Evolutionary conservation across 2,888 invertebrate species (phyloP), one percentile per base, ranked within the genome.

Genomic region (Cryptocephalus moraei): DNA sequence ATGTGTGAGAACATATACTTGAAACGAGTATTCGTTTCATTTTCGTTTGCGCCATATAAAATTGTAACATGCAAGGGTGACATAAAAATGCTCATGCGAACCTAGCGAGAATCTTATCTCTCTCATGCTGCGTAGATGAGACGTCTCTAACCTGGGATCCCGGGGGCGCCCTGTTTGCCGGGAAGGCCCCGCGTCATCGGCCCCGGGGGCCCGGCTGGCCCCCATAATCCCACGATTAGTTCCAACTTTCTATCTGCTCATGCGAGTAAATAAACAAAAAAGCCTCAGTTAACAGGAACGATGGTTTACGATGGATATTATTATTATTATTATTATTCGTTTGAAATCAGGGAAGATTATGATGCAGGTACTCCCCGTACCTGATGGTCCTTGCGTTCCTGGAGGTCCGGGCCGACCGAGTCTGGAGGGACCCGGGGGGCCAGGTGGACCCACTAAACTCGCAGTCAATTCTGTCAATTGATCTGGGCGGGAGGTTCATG

Each of bases 381-480:
- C 86, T 73, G 79, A 75, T 22, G 74, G 70, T 56, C 88, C 88
- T 58, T 81, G 78, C 1, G 75, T 67, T 39, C 90, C 90, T 40
- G 82, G 79, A 55, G 76, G 71, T 12, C 90, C 90, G 13, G 80
- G 77, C 43, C 79, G 77, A 38, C 89, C 89, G 54, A 81, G 75
- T 61, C 78, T 79, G 32, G 80, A 78, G 41, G 72, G 70, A 40
- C 84, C 81, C 11, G 83, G 80, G 22, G 79, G 79, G 13, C 84
- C 83, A 34, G 84, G 81, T 8, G 82, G 80, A 44, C 83, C 82
- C 45, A 73, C 70, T 60, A 79, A 75, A 57, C 75, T 73, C 41
- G 80, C 73, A 41, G 81, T 74, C 60, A 90, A 71, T 62, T 87
- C 87, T 58, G 77, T 78, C 59, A 91, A 71, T 61, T 86, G 84